Base-by-base conservation (phyloP, 2,797 vertebrate species). In the Phalloptychus januarius region DNA sequence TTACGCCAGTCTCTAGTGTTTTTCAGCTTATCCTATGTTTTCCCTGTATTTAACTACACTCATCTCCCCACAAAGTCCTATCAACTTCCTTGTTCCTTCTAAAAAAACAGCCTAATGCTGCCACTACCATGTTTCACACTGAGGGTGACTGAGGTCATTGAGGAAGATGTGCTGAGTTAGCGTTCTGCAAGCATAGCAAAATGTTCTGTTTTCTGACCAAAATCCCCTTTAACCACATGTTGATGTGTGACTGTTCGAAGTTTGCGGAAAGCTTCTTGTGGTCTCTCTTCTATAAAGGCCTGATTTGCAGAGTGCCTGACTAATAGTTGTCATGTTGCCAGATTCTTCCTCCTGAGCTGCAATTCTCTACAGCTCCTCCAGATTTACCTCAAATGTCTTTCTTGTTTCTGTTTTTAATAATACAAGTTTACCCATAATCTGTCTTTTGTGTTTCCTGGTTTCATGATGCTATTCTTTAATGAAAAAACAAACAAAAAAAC, bases 101-200 rank as follows among this genome's bases (percentile, higher is more conserved):
- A 20, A 36, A 20, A 18, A 61, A 8, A 10, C 7, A 65, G 33
- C 31, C 8, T 38, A 18, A 65, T 65, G 33, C 33, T 65, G 18
- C 1, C 15, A 61, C 31, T 31, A 58, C n/a, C n/a, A 2, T 28
- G 58, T 61, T 61, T 61, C 28, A 18, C 15, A 61, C 7, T 33
- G n/a, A 58, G 25, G n/a, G 58, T 65, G 61, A 65, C 61, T 65
- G n/a, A n/a, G n/a, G n/a, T n/a, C 5, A 20, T 15, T 38, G 33
- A 38, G 61, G 1, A 20, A 65, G 18, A 20, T 8, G 33, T 15
- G 31, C 61, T 65, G 33, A 11, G 16, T 33, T 36, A 23, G 33
- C 11, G 15, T 20, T 38, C 28, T 65, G 18, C 7, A 36, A 38
- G 84, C 90, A 61, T 15, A 61, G 28, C 58, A 33, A 61, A 61